Evolutionary conservation across 2,797 vertebrate genomes (phyloP), one percentile per base, ranked within the genome.

Genomic region (Eleutherodactylus coqui): DNA sequence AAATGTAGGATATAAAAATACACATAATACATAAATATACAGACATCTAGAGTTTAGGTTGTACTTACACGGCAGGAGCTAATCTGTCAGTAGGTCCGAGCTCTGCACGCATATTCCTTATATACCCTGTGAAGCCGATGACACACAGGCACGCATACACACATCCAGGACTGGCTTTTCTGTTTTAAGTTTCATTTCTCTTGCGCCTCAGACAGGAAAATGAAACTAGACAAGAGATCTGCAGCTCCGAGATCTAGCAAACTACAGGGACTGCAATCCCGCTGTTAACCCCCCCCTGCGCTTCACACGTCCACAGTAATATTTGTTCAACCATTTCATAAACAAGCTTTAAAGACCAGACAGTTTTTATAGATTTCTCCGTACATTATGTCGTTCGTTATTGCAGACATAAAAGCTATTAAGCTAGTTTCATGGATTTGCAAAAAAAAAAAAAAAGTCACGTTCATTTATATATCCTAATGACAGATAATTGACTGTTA

Each of bases 151-250:
- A 4, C 29, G 2, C 29, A 1, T 9, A n/a, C 32, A 5, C 62
- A 10, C 55, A 58, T 9, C 24, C 8, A 0, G n/a, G 8, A 16
- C 5, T 17, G 14, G 14, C 29, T 32, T 29, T 16, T 6, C 24
- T 32, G n/a, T 64, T 2, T 21, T 62, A 62, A 64, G 62, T 64
- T 64, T 64, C 62, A 64, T 64, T 64, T 64, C 62, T 34, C 62
- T 64, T n/a, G n/a, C 16, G 34, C 32, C 29, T 2, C 29, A 34
- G 14, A 1, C 62, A 64, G 62, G 62, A 64, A 64, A 64, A 34
- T 64, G 62, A 64, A 64, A 64, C 62, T 34, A 64, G 17, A 17
- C 16, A 0, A 34, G 55, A 58, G 27, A 58, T 9, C 21, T 64
- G 60, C 27, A 16, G 29, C 27, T 32, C 55, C 8, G 55, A 11